phyloP scores from a whole-genome alignment of 2,113 vertebrate genomes.

The Poeciliopsis retropinna region DNA sequence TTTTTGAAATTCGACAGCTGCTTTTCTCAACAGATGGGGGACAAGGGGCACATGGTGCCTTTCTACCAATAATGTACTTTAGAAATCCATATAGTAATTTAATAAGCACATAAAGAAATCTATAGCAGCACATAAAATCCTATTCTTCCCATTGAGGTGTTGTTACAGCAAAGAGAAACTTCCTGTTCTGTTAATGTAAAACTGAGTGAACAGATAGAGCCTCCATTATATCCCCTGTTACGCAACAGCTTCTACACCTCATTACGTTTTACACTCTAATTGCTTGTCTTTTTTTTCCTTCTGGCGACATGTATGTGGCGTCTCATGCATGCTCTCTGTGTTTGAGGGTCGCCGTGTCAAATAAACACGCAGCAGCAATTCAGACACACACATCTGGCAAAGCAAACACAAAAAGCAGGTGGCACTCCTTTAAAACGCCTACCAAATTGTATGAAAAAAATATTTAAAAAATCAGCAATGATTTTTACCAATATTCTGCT shows the following conservation, averaged over 20 bases:
- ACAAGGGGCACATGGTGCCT: not conserved
- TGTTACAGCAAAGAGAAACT: not conserved
- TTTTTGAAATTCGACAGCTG: not conserved
- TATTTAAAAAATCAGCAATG: not conserved
- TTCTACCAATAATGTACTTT: not conserved
- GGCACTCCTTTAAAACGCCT: not conserved
- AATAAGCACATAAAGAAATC: not conserved
- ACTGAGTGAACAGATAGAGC: conserved; percentile 8
- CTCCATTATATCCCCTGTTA: conserved; percentile 43
- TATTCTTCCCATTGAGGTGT: not conserved
- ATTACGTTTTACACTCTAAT: conserved; percentile 50
- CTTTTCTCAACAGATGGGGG: not conserved
- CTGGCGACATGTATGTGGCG: conserved; percentile 8
- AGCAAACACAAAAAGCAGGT: not conserved
- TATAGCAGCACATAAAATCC: not conserved
- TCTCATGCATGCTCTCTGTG: conserved; percentile 38
- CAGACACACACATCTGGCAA: conserved; percentile 3
- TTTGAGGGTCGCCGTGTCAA: conserved; percentile 17
- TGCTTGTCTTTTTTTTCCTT: conserved; percentile 29
- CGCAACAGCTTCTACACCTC: conserved; percentile 27
- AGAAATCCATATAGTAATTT: not conserved
- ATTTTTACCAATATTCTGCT: conserved; percentile 3
- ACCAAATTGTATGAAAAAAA: not conserved
- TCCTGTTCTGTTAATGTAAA: conserved; percentile 6
- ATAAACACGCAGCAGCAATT: conserved; percentile 22